Percentiles rank a stretch among this genome's conserved stretches.
Conservation (phyloP, 2,113 vertebrate species). For the Talpa occidentalis region DNA sequence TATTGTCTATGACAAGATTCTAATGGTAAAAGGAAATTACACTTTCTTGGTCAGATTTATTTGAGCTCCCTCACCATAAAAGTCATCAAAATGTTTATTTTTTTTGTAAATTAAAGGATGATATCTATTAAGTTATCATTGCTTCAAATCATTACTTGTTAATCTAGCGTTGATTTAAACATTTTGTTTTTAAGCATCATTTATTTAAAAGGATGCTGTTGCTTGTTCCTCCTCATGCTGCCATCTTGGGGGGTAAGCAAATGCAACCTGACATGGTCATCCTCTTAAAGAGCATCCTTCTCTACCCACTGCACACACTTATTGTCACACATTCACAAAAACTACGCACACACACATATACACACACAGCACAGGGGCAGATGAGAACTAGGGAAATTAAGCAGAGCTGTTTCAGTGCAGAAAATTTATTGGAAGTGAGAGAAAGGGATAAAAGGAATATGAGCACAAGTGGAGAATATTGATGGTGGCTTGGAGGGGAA, state of each 20-base stretch:
- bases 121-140: background rate
- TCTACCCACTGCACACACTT: background rate
- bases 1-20: background rate
- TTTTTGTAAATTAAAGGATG: background rate
- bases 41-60: background rate
- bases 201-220: background rate
- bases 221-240: background rate
- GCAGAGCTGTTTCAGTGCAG: background rate
- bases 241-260: background rate
- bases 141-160: background rate
- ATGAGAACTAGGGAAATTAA: background rate
- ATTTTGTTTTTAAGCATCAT: background rate
- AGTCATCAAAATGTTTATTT: background rate
- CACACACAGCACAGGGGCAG: fast-evolving
- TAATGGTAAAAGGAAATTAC: background rate
- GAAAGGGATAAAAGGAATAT: background rate
- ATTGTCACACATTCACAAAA: fast-evolving
- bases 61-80: background rate
- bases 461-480: background rate
- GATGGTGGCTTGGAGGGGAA: background rate
- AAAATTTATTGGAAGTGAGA: background rate
- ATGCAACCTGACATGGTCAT: background rate
- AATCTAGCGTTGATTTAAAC: background rate
- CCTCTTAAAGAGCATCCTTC: fast-evolving
- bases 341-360: background rate